A percentile compares a stretch with the other conserved stretches of the same genome.
Evolutionary conservation across 1,140 invertebrate genomes (phyloP).

Genomic region (Ectropis grisescens): DNA sequence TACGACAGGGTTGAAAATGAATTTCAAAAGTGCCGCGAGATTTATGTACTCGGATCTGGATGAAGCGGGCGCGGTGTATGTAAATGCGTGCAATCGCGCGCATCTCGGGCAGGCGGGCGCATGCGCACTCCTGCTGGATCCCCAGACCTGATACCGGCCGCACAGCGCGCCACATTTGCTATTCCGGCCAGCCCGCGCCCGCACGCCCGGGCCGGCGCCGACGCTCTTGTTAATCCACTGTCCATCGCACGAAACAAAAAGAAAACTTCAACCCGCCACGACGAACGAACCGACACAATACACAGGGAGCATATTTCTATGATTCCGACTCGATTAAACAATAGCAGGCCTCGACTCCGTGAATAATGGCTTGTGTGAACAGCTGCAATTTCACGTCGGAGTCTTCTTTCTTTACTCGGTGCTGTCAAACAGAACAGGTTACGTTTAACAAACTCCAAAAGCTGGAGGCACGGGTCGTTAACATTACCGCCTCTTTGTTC

Average conservation of each 20-base stretch:
- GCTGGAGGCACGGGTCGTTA: neutral
- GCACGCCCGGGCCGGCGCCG: constrained; percentile 45
- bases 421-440: no score
- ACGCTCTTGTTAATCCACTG: constrained; percentile 46
- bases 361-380: no score
- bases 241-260: constrained; percentile 42
- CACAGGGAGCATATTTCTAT: constrained; percentile 29
- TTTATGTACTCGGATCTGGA: constrained; percentile 13
- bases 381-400: no score
- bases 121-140: constrained; percentile 8
- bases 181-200: constrained; percentile 27
- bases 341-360: no score
- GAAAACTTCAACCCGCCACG: constrained; percentile 8
- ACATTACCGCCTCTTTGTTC: neutral
- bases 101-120: constrained; percentile 14
- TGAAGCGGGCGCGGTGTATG: constrained; percentile 13
- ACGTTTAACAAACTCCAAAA: neutral
- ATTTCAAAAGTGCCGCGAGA: constrained; percentile 13
- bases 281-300: constrained; percentile 19
- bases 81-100: constrained; percentile 24
- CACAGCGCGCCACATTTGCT: constrained; percentile 27
- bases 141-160: no score
- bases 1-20: constrained; percentile 10
- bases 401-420: no score
- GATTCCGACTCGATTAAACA: constrained; percentile 7